phyloP scores from a whole-genome alignment of 1,140 invertebrate species.

The Drosophila rufa region DNA sequence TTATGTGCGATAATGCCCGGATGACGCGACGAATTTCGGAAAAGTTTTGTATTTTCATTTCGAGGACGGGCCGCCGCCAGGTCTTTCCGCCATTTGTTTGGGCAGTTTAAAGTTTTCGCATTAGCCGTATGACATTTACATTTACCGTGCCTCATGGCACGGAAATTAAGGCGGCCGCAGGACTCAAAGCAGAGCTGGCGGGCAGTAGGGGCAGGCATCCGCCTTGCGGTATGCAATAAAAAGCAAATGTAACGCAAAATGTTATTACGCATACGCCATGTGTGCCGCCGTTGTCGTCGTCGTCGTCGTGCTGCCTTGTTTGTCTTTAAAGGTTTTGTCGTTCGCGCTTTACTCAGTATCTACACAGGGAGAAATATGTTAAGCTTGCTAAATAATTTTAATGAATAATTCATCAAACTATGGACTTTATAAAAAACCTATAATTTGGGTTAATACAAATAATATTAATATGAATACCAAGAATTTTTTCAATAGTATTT shows the following conservation, averaged over 20 bases:
- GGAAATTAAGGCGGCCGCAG: constrained; percentile 70
- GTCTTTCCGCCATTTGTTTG: constrained; percentile 47
- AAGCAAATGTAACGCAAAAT: constrained; percentile 83
- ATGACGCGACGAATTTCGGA: constrained; percentile 42
- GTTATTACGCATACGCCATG: constrained; percentile 79
- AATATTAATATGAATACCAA: no score
- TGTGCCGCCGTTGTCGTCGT: constrained; percentile 21
- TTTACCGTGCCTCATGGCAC: constrained; percentile 72
- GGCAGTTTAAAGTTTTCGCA: constrained; percentile 80
- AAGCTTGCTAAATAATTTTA: background rate
- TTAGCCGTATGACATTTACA: constrained; percentile 75
- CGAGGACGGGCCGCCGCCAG: constrained; percentile 1
- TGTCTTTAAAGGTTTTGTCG: constrained; percentile 63
- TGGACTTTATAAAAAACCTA: no score
- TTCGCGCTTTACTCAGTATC: constrained; percentile 7
- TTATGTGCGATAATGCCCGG: constrained; percentile 71
- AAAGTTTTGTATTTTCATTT: constrained; percentile 11
- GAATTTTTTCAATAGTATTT: background rate
- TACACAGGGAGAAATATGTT: background rate
- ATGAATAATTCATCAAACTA: background rate
- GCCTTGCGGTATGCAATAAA: constrained; percentile 83
- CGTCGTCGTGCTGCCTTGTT: constrained; percentile 52
- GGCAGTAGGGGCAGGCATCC: constrained; percentile 42
- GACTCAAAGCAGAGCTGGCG: constrained; percentile 36
- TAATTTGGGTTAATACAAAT: no score